Evolutionary conservation across 2,113 vertebrate species (phyloP).

Genomic region (Charadrius vociferus): DNA sequence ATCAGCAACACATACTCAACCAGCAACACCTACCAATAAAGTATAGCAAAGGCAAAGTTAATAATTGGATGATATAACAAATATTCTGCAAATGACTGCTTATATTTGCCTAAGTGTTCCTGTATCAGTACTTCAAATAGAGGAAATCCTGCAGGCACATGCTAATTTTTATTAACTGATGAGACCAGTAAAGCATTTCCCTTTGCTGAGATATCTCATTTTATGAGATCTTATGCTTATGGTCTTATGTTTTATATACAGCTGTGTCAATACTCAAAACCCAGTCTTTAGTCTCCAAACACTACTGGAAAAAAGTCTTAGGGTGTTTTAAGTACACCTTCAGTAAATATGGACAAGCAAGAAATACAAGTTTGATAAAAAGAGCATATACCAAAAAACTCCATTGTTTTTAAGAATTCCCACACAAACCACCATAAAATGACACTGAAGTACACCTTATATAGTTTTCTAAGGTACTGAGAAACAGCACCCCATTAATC

Average conservation of each 20-base stretch:
- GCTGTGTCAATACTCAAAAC: not conserved
- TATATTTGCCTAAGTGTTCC: not conserved
- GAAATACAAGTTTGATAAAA: not conserved
- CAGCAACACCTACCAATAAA: not conserved
- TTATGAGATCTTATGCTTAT: not conserved
- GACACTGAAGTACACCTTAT: not conserved
- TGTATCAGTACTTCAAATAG: not conserved
- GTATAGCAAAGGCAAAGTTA: not conserved
- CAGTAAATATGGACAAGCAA: not conserved
- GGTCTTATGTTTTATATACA: not conserved
- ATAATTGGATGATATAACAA: not conserved
- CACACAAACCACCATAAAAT: not conserved
- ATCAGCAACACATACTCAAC: not conserved
- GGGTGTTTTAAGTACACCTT: not conserved
- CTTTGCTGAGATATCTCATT: not conserved
- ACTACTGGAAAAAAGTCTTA: not conserved
- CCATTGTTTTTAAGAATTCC: not conserved
- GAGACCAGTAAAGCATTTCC: not conserved
- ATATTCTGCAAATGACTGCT: not conserved
- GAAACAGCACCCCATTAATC: not conserved
- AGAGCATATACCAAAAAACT: not conserved
- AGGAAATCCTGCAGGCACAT: not conserved
- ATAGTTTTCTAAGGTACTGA: not conserved
- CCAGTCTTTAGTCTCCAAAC: not conserved
- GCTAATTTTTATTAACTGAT: not conserved